Conservation (phyloP, 2,888 invertebrate genomes). For the Oscheius onirici region DNA sequence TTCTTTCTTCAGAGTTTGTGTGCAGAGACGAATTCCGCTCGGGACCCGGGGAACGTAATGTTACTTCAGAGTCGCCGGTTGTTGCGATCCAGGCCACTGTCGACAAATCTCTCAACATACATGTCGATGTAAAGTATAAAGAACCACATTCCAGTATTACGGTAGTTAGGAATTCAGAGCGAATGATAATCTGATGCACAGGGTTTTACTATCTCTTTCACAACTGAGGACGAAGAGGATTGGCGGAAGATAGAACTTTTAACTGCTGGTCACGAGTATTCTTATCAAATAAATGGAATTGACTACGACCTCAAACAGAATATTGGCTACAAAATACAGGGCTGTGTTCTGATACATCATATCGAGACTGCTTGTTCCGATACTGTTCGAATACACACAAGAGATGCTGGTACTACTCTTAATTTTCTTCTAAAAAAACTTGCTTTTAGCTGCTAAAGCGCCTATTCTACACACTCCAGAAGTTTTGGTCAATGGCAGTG, state of each 20-base stretch:
- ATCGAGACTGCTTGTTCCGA: constrained; percentile 40
- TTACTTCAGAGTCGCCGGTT: not conserved
- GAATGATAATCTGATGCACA: not conserved
- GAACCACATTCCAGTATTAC: constrained; percentile 10
- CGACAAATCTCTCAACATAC: constrained; percentile 26
- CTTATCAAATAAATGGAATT: constrained; percentile 8
- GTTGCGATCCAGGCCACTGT: constrained; percentile 17
- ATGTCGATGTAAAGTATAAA: constrained; percentile 20
- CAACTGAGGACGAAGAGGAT: constrained; percentile 24
- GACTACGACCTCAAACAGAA: constrained; percentile 27
- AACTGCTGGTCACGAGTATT: constrained; percentile 5
- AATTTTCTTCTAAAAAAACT: constrained; percentile 2
- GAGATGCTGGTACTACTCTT: constrained; percentile 18
- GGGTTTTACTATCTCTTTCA: constrained; percentile 26
- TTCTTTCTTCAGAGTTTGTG: not conserved
- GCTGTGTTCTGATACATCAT: constrained; percentile 42
- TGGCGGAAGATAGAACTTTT: constrained; percentile 19
- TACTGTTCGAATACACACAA: constrained; percentile 36
- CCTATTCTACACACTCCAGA: constrained; percentile 44
- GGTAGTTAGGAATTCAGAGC: not conserved
- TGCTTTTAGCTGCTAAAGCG: constrained; percentile 35
- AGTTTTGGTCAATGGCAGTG: constrained; percentile 44
- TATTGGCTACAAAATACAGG: constrained; percentile 35
- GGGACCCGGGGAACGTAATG: not conserved
- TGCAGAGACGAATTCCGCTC: too few species aligned